Percentiles rank a stretch among this genome's conserved stretches.
Conservation (phyloP, 2,888 invertebrate species). For the Ditylenchus weischeri region DNA sequence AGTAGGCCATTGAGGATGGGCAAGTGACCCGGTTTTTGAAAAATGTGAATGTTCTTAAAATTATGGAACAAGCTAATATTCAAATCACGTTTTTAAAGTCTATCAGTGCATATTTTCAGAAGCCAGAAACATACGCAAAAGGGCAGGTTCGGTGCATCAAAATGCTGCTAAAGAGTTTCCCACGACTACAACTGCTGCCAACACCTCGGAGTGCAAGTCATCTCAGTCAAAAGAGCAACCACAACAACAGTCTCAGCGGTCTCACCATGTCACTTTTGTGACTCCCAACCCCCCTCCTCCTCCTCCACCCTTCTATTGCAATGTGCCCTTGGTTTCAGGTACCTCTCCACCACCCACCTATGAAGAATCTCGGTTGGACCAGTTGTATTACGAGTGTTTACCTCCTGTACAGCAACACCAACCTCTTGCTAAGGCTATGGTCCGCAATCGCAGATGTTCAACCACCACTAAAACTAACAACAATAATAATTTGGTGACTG, state of each 20-base stretch:
- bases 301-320: constrained; percentile 17
- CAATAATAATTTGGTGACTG: background rate
- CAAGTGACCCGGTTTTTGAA: too few relatives aligned
- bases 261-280: background rate
- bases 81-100: background rate
- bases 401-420: constrained; percentile 25
- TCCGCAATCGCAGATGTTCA: background rate
- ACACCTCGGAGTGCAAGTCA: too few relatives aligned
- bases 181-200: too few relatives aligned
- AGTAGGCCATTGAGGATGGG: too few relatives aligned
- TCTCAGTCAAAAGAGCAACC: too few relatives aligned
- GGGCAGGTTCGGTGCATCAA: constrained; percentile 39
- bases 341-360: constrained; percentile 58
- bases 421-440: background rate
- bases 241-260: background rate
- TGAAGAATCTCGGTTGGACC: constrained; percentile 56
- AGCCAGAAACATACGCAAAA: constrained; percentile 51
- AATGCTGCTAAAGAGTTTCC: constrained; percentile 15
- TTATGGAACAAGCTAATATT: too few relatives aligned
- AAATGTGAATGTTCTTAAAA: too few relatives aligned
- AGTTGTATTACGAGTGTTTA: constrained; percentile 53
- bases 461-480: background rate
- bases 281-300: background rate
- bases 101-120: constrained; percentile 31
- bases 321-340: constrained; percentile 34